Evolutionary conservation across 2,888 invertebrate species (phyloP), one percentile per base, ranked within the genome.

Genomic region (Lasioglossum malachurum): DNA sequence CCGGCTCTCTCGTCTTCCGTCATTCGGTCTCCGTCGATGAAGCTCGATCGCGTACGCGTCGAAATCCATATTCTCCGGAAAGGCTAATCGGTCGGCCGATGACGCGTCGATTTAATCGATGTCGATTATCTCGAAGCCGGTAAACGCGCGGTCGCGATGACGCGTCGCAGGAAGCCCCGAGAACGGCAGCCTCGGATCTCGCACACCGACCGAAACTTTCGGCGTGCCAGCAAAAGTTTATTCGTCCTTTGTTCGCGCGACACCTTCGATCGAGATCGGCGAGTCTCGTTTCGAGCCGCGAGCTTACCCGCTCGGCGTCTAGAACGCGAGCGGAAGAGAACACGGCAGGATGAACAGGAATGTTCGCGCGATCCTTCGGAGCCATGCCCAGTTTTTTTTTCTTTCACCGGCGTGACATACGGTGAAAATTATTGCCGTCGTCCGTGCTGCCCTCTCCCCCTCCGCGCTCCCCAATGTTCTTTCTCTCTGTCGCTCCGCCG

Each of bases 1-100:
- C 64, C 64, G 64, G 31, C 27, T 64, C 46, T 16, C 46, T 16
- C 46, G 46, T 46, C 46, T 5, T 14, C 60, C 27, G 27, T 27
- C 31, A 16, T 31, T 7, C 27, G 64, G 31, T 16, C 64, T 0
- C 31, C 64, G 31, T 31, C 64, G 31, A 31, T 7, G n/a, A 19
- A 79, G 16, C 44, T 14, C 23, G 79, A 91, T 89, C 92, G 85
- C 93, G 93, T 93, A 93, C 31, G 67, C 5, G 67, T 49, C 74
- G 23, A 92, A 92, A 92, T 93, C 90, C 92, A 85, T 89, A 83
- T 89, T 71, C 77, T 90, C 91, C 91, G 91, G 91, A 91, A 91
- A 90, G 90, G 93, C 92, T 93, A 92, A 94, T 94, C 94, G 91
- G 93, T 94, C 94, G 94, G 92, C 93, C 94, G 93, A 93, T 93